These are phyloP conservation scores for Zaprionus gabonicus DNA, from an alignment of 1,140 invertebrate genomes.

Conservation along the genomic window DNA sequence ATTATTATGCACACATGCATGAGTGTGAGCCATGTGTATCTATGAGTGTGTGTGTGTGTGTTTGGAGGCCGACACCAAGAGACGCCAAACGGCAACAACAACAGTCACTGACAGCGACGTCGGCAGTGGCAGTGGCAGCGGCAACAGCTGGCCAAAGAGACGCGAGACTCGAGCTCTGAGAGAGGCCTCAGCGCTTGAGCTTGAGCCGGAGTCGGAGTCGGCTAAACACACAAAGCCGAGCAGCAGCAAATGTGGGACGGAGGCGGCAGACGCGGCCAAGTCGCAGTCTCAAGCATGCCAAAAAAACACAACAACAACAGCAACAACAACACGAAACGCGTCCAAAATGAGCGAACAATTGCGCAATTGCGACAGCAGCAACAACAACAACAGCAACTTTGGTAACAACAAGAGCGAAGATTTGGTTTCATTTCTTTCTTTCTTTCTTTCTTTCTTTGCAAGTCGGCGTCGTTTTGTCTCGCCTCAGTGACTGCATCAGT, in stretches of 20 bases:
- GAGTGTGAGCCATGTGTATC: slow-evolving; percentile 1
- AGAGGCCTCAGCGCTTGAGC: slow-evolving; percentile 10
- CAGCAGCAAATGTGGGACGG: slow-evolving; percentile 16
- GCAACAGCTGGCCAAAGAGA: slow-evolving; percentile 40
- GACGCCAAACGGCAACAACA: slow-evolving; percentile 38
- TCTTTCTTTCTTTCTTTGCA: slow-evolving; percentile 9
- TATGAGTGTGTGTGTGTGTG: slow-evolving; percentile 44
- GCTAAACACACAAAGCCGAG: slow-evolving; percentile 16
- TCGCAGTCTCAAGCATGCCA: slow-evolving; percentile 36
- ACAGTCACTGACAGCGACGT: slow-evolving; percentile 24
- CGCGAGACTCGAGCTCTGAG: slow-evolving; percentile 6
- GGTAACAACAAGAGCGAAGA: slow-evolving; percentile 30
- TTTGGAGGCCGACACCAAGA: slow-evolving; percentile 69
- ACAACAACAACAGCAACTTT: slow-evolving; percentile 23
- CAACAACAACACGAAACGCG: slow-evolving; percentile 43
- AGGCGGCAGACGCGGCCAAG: slow-evolving; percentile 19
- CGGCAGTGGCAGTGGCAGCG: neutral
- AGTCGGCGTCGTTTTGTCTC: slow-evolving; percentile 12
- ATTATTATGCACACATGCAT: slow-evolving; percentile 55
- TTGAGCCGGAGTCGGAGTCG: slow-evolving; percentile 6
- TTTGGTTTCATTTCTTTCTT: slow-evolving; percentile 32
- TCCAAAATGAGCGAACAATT: slow-evolving; percentile 68
- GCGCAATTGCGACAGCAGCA: slow-evolving; percentile 63
- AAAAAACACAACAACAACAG: slow-evolving; percentile 36
- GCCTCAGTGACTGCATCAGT: slow-evolving; percentile 25